These are phyloP conservation scores for Resseliella maxima DNA, from an alignment of 2,888 invertebrate genomes.

Conservation along the genomic window DNA sequence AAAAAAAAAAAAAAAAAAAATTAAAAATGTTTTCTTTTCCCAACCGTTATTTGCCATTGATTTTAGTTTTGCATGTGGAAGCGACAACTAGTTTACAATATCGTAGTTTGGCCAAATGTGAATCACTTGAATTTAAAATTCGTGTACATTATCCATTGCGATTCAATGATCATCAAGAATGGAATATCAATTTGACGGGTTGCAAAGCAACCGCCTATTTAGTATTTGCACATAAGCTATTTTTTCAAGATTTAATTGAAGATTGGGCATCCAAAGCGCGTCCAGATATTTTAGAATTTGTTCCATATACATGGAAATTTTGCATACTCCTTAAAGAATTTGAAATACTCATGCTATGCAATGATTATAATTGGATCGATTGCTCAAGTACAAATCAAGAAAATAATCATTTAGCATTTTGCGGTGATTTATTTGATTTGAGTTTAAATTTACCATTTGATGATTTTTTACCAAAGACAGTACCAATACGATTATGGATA, in stretches of 20 bases:
- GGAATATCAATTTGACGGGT: constrained; percentile 90
- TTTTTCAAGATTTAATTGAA: constrained; percentile 94
- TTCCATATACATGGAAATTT: constrained; percentile 97
- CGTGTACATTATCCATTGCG: constrained; percentile 83
- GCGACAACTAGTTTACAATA: constrained; percentile 95
- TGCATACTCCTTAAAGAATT: constrained; percentile 92
- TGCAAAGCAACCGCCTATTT: constrained; percentile 94
- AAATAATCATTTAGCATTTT: constrained; percentile 93
- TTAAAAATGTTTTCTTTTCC: no score
- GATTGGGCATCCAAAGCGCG: constrained; percentile 96
- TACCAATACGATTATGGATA: constrained; percentile 91
- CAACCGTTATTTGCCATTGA: no score
- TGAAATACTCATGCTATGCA: constrained; percentile 91
- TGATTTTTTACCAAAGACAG: constrained; percentile 91
- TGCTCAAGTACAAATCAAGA: constrained; percentile 96
- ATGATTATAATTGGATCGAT: constrained; percentile 99
- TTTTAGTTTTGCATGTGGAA: constrained; percentile 84
- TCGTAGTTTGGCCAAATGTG: constrained; percentile 91
- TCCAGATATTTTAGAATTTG: constrained; percentile 93
- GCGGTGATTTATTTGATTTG: constrained; percentile 92
- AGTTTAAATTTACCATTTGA: constrained; percentile 94
- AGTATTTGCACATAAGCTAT: constrained; percentile 94
- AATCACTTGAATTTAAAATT: constrained; percentile 88
- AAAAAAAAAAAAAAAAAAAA: no score
- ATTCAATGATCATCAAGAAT: constrained; percentile 97